Evolutionary conservation across 1,140 invertebrate species (phyloP), one percentile per base, ranked within the genome.

Genomic region (Nasonia vitripennis): DNA sequence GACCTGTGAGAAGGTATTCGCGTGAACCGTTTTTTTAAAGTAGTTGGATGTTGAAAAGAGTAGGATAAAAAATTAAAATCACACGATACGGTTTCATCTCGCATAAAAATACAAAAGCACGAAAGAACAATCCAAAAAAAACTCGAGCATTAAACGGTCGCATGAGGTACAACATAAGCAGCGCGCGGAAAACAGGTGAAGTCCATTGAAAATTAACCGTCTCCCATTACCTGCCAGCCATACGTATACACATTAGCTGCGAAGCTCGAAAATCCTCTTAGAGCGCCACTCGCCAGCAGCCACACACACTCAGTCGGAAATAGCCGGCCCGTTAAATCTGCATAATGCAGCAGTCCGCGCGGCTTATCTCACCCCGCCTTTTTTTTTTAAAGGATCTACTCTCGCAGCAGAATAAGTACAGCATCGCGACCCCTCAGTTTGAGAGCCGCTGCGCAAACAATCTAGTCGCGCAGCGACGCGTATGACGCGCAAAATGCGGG

Each of bases 401-500:
- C 34, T 27, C 77, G 23, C 20, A n/a, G 20, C 17, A 62, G 27
- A 27, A 20, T n/a, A 0, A 5, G 17, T 45, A 62, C 55, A 62
- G 55, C 6, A 62, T 20, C 55, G 55, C 55, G 20, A 41, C 74
- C 75, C 23, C 74, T 73, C 45, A 17, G 31, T 93, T 93, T 93
- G 93, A 93, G 92, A 93, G 92, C 93, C 93, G 91, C 92, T 93
- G 93, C 14, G 85, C 92, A 93, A 93, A 93, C 93, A 93, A 93
- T 93, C 93, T 93, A 93, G 92, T 92, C 89, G 92, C 84, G 87
- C 93, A 93, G 91, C 93, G 93, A 93, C 92, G 93, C 93, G 92
- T 93, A 89, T 93, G 92, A 93, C 93, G 92, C 90, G 93, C 93
- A 93, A 93, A 93, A 93, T 93, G 92, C 92, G 93, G 93, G 92